phyloP scores from a whole-genome alignment of 2,113 vertebrate genomes.

The Silurus glanis region DNA sequence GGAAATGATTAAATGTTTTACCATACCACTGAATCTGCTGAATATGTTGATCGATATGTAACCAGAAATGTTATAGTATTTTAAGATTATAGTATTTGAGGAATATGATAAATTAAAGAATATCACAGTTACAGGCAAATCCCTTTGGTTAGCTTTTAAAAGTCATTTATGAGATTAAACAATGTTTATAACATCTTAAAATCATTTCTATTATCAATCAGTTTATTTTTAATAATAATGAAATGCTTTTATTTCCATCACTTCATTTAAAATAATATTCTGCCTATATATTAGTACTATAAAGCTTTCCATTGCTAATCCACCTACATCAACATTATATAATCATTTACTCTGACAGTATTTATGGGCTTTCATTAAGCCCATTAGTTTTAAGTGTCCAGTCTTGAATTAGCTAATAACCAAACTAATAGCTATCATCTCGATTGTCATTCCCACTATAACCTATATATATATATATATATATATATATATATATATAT shows the following conservation, averaged over 20 bases:
- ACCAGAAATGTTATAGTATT: background rate
- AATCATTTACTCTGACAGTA: background rate
- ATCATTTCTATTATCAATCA: background rate
- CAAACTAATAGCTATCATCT: background rate
- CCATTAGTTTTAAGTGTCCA: background rate
- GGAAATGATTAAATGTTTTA: background rate
- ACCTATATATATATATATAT: too few relatives aligned
- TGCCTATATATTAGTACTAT: background rate
- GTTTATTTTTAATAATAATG: background rate
- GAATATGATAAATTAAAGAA: background rate
- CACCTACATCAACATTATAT: background rate
- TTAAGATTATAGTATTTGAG: background rate
- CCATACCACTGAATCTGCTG: background rate
- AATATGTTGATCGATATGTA: background rate
- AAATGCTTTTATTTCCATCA: too few relatives aligned
- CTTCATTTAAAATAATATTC: background rate
- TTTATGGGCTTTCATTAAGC: background rate
- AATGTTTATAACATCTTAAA: too few relatives aligned
- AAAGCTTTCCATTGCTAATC: background rate
- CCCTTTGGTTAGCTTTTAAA: background rate
- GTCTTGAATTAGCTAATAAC: background rate
- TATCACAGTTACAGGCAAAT: background rate
- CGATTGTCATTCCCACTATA: background rate
- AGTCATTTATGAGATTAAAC: too few relatives aligned
- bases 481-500: too few relatives aligned